phyloP scores from a whole-genome alignment of 1,140 invertebrate species.

The Thalassaphorura encarpata region DNA sequence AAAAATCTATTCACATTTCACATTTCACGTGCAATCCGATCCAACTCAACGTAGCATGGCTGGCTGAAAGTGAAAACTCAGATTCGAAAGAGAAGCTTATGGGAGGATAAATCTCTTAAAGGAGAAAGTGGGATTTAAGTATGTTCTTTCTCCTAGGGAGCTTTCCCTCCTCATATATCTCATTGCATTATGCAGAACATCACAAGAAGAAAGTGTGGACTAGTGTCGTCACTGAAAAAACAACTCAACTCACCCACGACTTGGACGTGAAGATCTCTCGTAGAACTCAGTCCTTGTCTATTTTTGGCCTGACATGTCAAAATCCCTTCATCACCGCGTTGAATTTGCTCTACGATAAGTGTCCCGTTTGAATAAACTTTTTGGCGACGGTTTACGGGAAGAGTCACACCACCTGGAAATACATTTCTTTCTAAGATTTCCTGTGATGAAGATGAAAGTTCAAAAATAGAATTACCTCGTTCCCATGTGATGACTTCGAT shows the following conservation, averaged over 20 bases:
- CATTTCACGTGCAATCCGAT: too few relatives aligned
- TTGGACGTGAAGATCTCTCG: slow-evolving; percentile 31
- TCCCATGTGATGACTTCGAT: slow-evolving; percentile 43
- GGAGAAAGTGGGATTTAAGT: too few relatives aligned
- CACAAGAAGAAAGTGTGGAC: slow-evolving; percentile 26
- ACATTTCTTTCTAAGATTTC: slow-evolving; percentile 4
- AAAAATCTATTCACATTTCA: too few relatives aligned
- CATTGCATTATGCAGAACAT: too few relatives aligned
- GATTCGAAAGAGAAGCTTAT: too few relatives aligned
- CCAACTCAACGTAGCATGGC: too few relatives aligned
- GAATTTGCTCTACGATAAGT: slow-evolving; percentile 58
- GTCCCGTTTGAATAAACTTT: slow-evolving; percentile 58
- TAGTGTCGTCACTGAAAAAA: too few relatives aligned
- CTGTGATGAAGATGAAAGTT: slow-evolving; percentile 1
- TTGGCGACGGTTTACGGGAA: slow-evolving; percentile 71
- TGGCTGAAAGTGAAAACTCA: too few relatives aligned
- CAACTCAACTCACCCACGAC: slow-evolving; percentile 35
- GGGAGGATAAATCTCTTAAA: too few relatives aligned
- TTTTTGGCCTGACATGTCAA: slow-evolving; percentile 84
- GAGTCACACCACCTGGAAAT: slow-evolving; percentile 16
- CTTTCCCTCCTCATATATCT: too few relatives aligned
- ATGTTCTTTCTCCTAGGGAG: too few relatives aligned
- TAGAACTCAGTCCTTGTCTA: slow-evolving; percentile 50
- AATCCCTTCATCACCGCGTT: slow-evolving; percentile 50
- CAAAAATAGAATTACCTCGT: slow-evolving; percentile 38